phyloP scores from a whole-genome alignment of 1,140 invertebrate genomes.

The Probaryconus sp. region DNA sequence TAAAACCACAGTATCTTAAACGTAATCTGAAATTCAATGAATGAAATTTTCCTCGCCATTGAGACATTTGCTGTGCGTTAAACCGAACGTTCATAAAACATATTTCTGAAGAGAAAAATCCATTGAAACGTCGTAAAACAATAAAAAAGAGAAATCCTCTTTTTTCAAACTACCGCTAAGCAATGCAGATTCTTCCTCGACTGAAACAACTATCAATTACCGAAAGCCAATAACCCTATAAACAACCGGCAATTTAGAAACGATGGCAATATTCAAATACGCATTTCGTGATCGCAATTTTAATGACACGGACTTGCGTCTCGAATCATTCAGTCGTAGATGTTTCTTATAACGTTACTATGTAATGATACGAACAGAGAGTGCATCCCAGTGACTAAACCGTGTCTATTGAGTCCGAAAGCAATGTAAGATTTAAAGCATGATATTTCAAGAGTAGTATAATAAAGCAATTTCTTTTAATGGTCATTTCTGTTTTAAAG shows the following conservation, averaged over 20 bases:
- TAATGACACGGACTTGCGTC: no score
- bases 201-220: constrained; percentile 5
- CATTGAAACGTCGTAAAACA: neutral
- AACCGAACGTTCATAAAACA: no score
- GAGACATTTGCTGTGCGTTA: constrained; percentile 1
- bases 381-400: no score
- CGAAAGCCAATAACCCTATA: constrained; percentile 4
- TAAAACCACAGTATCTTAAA: neutral
- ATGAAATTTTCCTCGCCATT: neutral
- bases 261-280: constrained; percentile 5
- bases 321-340: no score
- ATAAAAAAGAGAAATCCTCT: neutral
- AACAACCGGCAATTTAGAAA: neutral
- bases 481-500: no score
- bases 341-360: no score
- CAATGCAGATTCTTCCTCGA: no score
- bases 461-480: no score
- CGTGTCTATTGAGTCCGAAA: no score
- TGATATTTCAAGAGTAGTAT: no score
- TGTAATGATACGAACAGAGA: no score
- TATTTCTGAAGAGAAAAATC: neutral
- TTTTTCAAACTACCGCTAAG: neutral
- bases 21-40: constrained; percentile 13
- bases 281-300: neutral
- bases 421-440: no score